phyloP scores from a whole-genome alignment of 2,797 vertebrate species.

The Rhadinocentrus ornatus region DNA sequence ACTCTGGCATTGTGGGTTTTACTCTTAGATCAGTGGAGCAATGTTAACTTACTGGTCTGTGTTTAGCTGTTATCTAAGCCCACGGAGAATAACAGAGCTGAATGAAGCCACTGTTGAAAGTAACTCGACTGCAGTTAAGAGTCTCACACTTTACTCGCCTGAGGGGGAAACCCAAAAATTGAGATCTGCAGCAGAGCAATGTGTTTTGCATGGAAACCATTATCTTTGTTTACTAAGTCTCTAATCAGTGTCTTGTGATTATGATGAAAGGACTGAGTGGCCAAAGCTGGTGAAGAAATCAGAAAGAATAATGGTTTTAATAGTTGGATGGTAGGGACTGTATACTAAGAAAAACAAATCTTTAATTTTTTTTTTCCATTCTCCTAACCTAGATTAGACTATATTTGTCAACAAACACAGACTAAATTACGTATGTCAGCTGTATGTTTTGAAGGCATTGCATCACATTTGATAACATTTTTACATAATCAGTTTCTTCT shows the following conservation, averaged over 20 bases:
- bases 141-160: conserved; percentile 14
- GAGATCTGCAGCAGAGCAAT: conserved; percentile 6
- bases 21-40: neutral
- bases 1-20: neutral
- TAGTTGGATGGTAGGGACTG: neutral
- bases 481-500: neutral
- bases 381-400: neutral
- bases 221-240: conserved; percentile 48
- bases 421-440: neutral
- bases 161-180: conserved; percentile 21
- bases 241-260: conserved; percentile 54
- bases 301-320: conserved; percentile 8
- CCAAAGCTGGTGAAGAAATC: conserved; percentile 12
- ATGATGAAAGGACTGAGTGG: conserved; percentile 10
- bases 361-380: neutral
- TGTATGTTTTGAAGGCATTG: neutral
- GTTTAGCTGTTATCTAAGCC: conserved; percentile 9
- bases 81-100: neutral
- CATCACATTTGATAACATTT: neutral
- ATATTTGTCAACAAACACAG: neutral
- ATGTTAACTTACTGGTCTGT: neutral
- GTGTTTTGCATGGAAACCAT: conserved; percentile 21
- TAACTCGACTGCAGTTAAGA: conserved; percentile 10
- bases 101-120: conserved; percentile 18
- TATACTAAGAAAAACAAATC: neutral